Evolutionary conservation across 35 echinoderm and acorn worm genomes (phyloP), one percentile per base, ranked within the genome.

Genomic region (Lytechinus pictus): DNA sequence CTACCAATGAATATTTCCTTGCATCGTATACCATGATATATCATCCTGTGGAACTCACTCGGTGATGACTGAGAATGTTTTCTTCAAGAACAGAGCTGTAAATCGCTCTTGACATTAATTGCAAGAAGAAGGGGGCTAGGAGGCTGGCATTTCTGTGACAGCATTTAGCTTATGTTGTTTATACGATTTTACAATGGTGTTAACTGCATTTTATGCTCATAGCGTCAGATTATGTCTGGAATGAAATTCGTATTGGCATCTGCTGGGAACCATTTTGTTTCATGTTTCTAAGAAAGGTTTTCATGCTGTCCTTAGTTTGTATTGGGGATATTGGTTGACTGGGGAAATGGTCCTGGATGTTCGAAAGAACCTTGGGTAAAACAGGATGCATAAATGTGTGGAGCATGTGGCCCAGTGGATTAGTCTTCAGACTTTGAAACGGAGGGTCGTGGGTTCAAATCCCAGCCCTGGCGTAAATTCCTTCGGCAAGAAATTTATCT

Each of bases 61-160:
- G 66, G 66, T 79, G 16, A 79, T 24, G 66, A 4, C 66, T 24
- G 19, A 79, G 66, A 79, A 79, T 79, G 66, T 79, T 79, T 79
- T 79, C 4, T 79, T n/a, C 21, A 24, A 79, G 66, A n/a, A 79
- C 21, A 24, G 66, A 79, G 66, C 19, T 79, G 66, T 79, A 79
- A 79, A 79, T 79, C 21, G 66, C 66, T 79, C 66, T n/a, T 79
- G 66, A 79, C 66, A 24, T 79, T 79, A 79, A 79, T 79, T 79
- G 66, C 66, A 24, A 79, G 66, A 79, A 79, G 66, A 79, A 16
- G 66, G 56, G 55, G 56, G 66, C 19, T 79, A 79, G 66, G 66
- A 79, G 66, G 66, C 66, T 79, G 66, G 21, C n/a, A 24, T 79
- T 79, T 79, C 66, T 79, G n/a, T 79, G 19, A 24, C 3, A 7